These are phyloP conservation scores for Phrixothrix hirtus DNA, from an alignment of 2,888 invertebrate genomes.

Conservation along the genomic window DNA sequence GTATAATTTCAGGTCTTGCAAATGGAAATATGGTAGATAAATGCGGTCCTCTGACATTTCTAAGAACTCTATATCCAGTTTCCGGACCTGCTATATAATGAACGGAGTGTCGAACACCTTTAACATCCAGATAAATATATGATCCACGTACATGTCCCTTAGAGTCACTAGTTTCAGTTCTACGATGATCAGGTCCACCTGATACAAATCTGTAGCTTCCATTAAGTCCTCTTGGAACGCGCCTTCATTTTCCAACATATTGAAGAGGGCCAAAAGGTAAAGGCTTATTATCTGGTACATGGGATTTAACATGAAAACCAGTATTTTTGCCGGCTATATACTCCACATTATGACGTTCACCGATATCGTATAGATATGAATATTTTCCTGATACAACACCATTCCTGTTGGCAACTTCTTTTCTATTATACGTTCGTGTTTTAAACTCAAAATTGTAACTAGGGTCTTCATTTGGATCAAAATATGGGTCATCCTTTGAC, in stretches of 20 bases:
- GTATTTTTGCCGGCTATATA: slow-evolving; percentile 76
- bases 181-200: slow-evolving; percentile 75
- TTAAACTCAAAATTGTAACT: slow-evolving; percentile 72
- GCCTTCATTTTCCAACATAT: slow-evolving; percentile 66
- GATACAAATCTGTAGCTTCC: slow-evolving; percentile 78
- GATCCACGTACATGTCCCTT: slow-evolving; percentile 75
- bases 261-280: slow-evolving; percentile 66
- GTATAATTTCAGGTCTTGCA: slow-evolving; percentile 59
- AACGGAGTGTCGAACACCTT: slow-evolving; percentile 75
- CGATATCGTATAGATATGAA: slow-evolving; percentile 74
- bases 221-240: slow-evolving; percentile 68
- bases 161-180: slow-evolving; percentile 73
- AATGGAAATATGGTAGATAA: slow-evolving; percentile 64
- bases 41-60: slow-evolving; percentile 70
- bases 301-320: slow-evolving; percentile 75
- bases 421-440: slow-evolving; percentile 68
- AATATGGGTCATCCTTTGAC: slow-evolving; percentile 69
- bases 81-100: slow-evolving; percentile 80
- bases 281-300: slow-evolving; percentile 69
- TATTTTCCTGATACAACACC: slow-evolving; percentile 63
- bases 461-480: slow-evolving; percentile 77
- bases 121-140: slow-evolving; percentile 77
- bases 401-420: slow-evolving; percentile 59
- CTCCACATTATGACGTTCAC: slow-evolving; percentile 74
- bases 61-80: slow-evolving; percentile 75